Evolutionary conservation across 2,888 invertebrate species (phyloP), one percentile per base, ranked within the genome.

Genomic region (Lithophane ornitopus): DNA sequence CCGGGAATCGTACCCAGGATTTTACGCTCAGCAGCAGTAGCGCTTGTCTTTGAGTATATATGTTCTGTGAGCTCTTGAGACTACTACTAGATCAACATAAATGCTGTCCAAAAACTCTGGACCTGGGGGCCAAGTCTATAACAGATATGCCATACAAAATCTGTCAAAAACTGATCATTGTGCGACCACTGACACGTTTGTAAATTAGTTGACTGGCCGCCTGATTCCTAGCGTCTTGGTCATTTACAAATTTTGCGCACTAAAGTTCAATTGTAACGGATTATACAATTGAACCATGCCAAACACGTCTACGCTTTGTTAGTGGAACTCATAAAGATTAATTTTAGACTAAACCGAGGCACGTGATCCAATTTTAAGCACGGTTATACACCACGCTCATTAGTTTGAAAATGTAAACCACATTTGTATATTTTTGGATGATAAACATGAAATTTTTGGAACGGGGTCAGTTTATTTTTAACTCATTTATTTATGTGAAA

Each of bases 291-390:
- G 12, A 28, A 46, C 44, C 66, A 52, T 44, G 49, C 66, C 59
- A 63, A 70, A 76, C 39, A 80, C 46, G 65, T n/a, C 28, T 54
- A 81, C 54, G 56, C 67, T 49, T 76, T 73, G 72, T 76, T 69
- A 58, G 28, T 44, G 46, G n/a, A 58, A 19, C 26, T 28, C 84
- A 41, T 74, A 74, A 52, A 46, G 39, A 12, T 67, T 84, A 83
- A 74, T 61, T 76, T 70, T 69, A 69, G 73, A 34, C 12, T 26
- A n/a, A 70, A 34, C 41, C 12, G 4, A 28, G 0, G 19, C 56
- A 72, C 68, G 74, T 67, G 66, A 2, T 68, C 28, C 62, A 59
- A 54, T 54, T 82, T 49, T 68, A 63, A 44, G 39, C 56, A 14
- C 19, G 16, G 28, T 41, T 8, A 39, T 59, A 69, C 22, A 49